Evolutionary conservation across 2,888 invertebrate genomes (phyloP).

Genomic region (Abscondita cerata): DNA sequence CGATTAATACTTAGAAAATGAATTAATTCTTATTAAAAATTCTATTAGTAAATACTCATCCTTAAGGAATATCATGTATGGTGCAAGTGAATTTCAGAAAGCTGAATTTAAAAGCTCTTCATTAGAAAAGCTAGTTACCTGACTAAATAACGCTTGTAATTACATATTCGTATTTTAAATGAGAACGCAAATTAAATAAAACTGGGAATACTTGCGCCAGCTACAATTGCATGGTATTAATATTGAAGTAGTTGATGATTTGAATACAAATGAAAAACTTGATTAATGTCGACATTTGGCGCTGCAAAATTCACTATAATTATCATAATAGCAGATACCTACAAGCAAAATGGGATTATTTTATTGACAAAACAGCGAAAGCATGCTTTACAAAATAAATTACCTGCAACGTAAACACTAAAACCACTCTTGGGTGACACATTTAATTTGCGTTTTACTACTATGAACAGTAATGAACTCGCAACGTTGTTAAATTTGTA

Average conservation of each 20-base stretch:
- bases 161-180: slow-evolving; percentile 6
- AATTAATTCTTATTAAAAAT: too few species aligned
- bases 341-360: slow-evolving; percentile 28
- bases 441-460: slow-evolving; percentile 30
- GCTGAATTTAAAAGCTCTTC: slow-evolving; percentile 2
- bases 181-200: slow-evolving; percentile 23
- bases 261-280: slow-evolving; percentile 36
- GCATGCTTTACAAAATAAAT: slow-evolving; percentile 31
- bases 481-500: slow-evolving; percentile 7
- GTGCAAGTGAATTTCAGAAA: neutral
- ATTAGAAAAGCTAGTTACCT: slow-evolving; percentile 6
- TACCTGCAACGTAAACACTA: slow-evolving; percentile 28
- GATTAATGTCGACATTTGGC: slow-evolving; percentile 33
- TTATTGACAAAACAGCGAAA: slow-evolving; percentile 31
- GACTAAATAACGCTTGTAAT: slow-evolving; percentile 5
- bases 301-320: slow-evolving; percentile 24
- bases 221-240: slow-evolving; percentile 16
- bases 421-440: slow-evolving; percentile 31
- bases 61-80: too few species aligned
- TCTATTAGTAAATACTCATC: too few species aligned
- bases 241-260: slow-evolving; percentile 23
- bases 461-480: slow-evolving; percentile 16
- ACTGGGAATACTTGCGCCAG: slow-evolving; percentile 17
- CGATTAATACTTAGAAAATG: too few species aligned
- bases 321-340: slow-evolving; percentile 21